Percentiles rank a stretch among this genome's conserved stretches.
Conservation (phyloP, 1,140 invertebrate genomes). For the Gerris buenoi region DNA sequence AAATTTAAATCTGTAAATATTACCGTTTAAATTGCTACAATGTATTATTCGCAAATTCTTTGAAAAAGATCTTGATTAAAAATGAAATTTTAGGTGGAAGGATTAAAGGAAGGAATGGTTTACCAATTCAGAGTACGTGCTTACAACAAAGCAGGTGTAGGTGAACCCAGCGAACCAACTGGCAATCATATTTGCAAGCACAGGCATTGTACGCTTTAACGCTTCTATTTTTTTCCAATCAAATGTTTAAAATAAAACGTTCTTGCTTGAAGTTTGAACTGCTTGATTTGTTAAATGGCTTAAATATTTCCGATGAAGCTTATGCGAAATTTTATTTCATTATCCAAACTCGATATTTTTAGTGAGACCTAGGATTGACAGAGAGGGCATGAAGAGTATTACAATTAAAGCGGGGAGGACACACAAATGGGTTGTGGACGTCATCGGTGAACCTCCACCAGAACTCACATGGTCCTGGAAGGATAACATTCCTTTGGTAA, state of each 20-base stretch:
- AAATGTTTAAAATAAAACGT: too few species aligned
- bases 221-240: too few species aligned
- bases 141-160: constrained; percentile 77
- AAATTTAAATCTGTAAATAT: too few species aligned
- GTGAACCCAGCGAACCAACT: constrained; percentile 78
- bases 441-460: constrained; percentile 77
- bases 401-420: constrained; percentile 78
- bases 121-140: constrained; percentile 86
- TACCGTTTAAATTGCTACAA: too few species aligned
- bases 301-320: too few species aligned
- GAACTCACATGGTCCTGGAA: constrained; percentile 72
- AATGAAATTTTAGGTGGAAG: constrained; percentile 49
- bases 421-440: constrained; percentile 83
- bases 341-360: too few species aligned
- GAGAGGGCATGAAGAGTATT: constrained; percentile 69
- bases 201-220: constrained; percentile 68
- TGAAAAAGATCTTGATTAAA: too few species aligned
- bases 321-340: too few species aligned
- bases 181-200: constrained; percentile 87
- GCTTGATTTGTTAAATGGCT: too few species aligned
- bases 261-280: too few species aligned
- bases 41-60: too few species aligned
- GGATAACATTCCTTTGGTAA: constrained; percentile 62
- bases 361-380: constrained; percentile 86
- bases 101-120: constrained; percentile 80